phyloP scores from a whole-genome alignment of 2,113 vertebrate genomes.

The Stictonetta naevosa region DNA sequence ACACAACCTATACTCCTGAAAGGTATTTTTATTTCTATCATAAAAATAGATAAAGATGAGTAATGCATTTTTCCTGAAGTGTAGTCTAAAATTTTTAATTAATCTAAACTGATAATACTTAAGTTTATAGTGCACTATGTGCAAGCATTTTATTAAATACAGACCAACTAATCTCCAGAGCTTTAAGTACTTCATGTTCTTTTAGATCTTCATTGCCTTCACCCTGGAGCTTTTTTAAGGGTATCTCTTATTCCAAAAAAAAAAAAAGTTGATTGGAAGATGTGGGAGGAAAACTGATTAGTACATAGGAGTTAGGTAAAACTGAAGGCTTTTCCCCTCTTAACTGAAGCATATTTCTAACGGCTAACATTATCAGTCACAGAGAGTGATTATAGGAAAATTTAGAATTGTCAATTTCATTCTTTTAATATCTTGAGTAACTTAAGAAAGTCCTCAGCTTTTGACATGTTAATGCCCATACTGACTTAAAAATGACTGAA shows the following conservation, averaged over 20 bases:
- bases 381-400: background rate
- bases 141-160: background rate
- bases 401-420: background rate
- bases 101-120: background rate
- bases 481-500: background rate
- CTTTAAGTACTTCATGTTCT: background rate
- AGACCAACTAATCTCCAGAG: background rate
- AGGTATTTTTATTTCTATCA: conserved; percentile 79
- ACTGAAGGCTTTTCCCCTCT: background rate
- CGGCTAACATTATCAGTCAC: background rate
- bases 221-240: background rate
- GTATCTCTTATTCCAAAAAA: background rate
- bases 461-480: background rate
- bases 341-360: background rate
- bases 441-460: background rate
- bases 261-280: background rate
- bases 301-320: background rate
- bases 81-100: conserved; percentile 4
- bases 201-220: background rate
- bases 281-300: background rate
- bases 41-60: conserved; percentile 52
- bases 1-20: conserved; percentile 81
- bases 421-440: background rate
- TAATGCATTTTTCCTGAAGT: background rate
- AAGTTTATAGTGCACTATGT: conserved; percentile 21